Base-by-base conservation (phyloP, 2,888 invertebrate genomes). In the Plebejus argus region DNA sequence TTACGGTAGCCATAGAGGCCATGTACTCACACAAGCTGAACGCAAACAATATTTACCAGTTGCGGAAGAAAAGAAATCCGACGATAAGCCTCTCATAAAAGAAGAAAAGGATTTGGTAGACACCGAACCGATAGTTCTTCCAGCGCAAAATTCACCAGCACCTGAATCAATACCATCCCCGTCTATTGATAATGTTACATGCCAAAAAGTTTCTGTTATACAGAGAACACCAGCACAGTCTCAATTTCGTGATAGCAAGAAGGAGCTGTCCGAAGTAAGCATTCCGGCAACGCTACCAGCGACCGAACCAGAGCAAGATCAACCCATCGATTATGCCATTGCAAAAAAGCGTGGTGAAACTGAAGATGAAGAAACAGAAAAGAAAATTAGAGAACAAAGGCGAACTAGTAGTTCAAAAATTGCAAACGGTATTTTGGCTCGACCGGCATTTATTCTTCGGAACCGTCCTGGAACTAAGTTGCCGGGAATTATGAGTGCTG, bases 271-370 rank as follows among this genome's bases (percentile, higher is more conserved):
- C 61, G 95, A 95, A 78, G 92, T 95, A 20, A 91, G 91, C 78
- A 87, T 95, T 82, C 95, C 95, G 74, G 83, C 93, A 72, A 91
- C 95, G 61, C 83, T 95, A 79, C 93, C 95, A 7, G 82, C 93
- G 70, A 81, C 93, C 79, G 96, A 96, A 83, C 96, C 96, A 0
- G 96, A 96, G 87, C 97, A 97, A 90, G 98, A 98, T 80, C 98
- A 98, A 84, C 98, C 98, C 0, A 98, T 98, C 80, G 98, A 98
- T 87, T 98, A 98, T 87, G 98, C 96, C 85, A 97, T 98, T 82
- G 98, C 98, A 35, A 97, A 97, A 88, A 96, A 97, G 84, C 95
- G 96, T 79, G 96, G 96, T 8, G 96, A 96, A 86, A 91, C 93
- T 12, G 96, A 96, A 86, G 96, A 96, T 82, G 96, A 96, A 85